phyloP scores from a whole-genome alignment of 2,888 invertebrate genomes.

The Torymus texanus region DNA sequence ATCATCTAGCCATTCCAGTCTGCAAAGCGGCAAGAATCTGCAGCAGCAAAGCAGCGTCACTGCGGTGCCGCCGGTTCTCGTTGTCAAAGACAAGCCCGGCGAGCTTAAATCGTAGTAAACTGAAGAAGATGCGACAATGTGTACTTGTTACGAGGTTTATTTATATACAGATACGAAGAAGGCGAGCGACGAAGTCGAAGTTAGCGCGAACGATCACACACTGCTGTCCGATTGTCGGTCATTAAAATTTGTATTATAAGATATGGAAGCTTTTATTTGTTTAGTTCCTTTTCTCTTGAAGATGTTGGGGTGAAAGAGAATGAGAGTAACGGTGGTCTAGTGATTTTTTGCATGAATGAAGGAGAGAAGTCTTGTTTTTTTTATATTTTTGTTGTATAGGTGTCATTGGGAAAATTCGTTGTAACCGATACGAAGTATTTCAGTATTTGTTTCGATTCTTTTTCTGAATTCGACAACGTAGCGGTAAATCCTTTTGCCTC shows the following conservation, averaged over 20 bases:
- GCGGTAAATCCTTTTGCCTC: constrained; percentile 2
- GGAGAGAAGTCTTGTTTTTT: no score
- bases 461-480: constrained; percentile 15
- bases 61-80: constrained; percentile 58
- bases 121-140: not conserved
- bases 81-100: constrained; percentile 65
- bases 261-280: constrained; percentile 10
- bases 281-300: constrained; percentile 27
- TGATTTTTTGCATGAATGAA: no score
- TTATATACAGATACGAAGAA: constrained; percentile 17
- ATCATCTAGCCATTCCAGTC: constrained; percentile 79
- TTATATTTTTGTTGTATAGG: no score
- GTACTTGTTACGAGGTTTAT: constrained; percentile 47
- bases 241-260: constrained; percentile 27
- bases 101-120: constrained; percentile 66
- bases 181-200: constrained; percentile 22
- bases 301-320: not conserved
- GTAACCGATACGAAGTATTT: not conserved
- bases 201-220: constrained; percentile 28
- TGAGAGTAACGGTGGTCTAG: no score
- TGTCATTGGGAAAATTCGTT: not conserved
- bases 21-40: constrained; percentile 71
- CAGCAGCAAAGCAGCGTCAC: constrained; percentile 60
- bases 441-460: constrained; percentile 16
- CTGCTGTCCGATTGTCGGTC: constrained; percentile 12